Conservation (phyloP, 2,888 invertebrate genomes). For the Dexiosoma caninum region DNA sequence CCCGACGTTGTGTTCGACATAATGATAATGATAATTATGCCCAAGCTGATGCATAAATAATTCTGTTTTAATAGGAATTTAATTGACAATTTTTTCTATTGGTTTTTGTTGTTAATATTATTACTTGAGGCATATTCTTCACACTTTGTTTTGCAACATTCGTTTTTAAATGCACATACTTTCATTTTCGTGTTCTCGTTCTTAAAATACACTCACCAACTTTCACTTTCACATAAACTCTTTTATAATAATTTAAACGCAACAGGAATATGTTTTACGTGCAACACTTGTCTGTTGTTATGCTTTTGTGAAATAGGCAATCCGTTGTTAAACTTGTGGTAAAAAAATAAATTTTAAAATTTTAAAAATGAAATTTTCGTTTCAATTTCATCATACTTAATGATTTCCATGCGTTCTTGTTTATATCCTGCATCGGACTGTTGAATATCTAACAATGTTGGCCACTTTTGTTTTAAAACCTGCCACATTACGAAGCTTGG, state of each 20-base stretch:
- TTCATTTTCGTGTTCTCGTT: not conserved
- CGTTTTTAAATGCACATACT: not conserved
- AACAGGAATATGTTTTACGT: not conserved
- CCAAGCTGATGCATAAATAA: not conserved
- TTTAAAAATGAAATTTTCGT: conserved; percentile 10
- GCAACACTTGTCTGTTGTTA: conserved; percentile 39
- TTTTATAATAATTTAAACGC: no score
- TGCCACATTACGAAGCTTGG: not conserved
- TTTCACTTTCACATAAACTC: no score
- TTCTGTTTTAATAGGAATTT: not conserved
- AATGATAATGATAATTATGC: not conserved
- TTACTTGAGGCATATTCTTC: no score
- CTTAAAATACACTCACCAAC: not conserved
- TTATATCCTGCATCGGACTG: conserved; percentile 46
- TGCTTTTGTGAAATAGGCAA: no score
- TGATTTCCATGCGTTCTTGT: not conserved
- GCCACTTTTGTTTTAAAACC: conserved; percentile 29
- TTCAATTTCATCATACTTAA: not conserved
- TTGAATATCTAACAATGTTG: conserved; percentile 13
- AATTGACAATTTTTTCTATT: not conserved
- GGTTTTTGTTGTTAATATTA: not conserved
- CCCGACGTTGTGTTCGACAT: not conserved
- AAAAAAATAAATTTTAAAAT: not conserved
- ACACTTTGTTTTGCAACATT: not conserved
- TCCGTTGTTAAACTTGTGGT: no score